A percentile compares a stretch with the other conserved stretches of the same genome.
These are phyloP conservation scores for Anguilla megastoma DNA, from an alignment of 2,797 vertebrate genomes.

Conservation along the genomic window DNA sequence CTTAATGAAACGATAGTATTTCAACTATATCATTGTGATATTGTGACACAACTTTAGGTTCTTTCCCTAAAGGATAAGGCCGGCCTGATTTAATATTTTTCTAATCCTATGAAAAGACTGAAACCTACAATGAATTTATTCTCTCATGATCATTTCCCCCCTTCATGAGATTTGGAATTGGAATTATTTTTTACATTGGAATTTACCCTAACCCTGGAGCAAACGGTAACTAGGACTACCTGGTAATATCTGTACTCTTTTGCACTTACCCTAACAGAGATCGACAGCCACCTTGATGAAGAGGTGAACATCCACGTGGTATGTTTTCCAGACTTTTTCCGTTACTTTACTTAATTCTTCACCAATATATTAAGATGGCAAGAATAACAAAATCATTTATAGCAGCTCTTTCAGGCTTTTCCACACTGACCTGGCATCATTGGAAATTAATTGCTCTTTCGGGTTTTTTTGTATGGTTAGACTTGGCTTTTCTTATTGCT, in stretches of 20 bases:
- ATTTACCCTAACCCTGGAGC: background rate
- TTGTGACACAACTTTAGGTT: background rate
- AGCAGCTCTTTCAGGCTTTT: too few relatives aligned
- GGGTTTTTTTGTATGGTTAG: too few relatives aligned
- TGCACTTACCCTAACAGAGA: constrained; percentile 36
- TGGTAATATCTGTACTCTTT: background rate
- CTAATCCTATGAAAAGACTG: background rate
- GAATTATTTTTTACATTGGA: background rate
- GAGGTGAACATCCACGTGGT: constrained; percentile 43
- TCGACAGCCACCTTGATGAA: background rate
- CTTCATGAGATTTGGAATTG: too few relatives aligned
- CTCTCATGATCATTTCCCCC: too few relatives aligned
- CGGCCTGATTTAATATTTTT: background rate
- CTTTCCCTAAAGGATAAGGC: background rate
- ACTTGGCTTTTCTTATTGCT: too few relatives aligned
- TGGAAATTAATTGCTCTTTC: too few relatives aligned
- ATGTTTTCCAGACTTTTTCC: constrained; percentile 32
- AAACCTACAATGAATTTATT: too few relatives aligned
- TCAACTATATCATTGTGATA: background rate
- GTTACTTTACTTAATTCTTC: background rate
- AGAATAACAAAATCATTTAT: background rate
- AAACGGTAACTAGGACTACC: too few relatives aligned
- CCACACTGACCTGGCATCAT: too few relatives aligned
- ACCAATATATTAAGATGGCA: background rate
- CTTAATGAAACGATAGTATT: background rate